Evolutionary conservation across 2,797 vertebrate species (phyloP).

Genomic region (Liasis olivaceus): DNA sequence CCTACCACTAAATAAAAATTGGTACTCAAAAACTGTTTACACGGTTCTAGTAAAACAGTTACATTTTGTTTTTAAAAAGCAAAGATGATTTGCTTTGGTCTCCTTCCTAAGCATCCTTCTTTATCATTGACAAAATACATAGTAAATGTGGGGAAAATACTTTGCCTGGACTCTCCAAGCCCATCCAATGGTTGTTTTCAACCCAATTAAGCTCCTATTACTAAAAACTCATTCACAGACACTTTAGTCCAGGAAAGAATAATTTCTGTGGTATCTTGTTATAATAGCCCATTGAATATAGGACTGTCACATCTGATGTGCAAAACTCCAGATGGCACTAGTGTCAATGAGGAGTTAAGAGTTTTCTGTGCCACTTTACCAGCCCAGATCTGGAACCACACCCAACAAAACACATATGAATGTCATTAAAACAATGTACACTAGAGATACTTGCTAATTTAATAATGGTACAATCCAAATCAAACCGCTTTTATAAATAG

Average conservation of each 20-base stretch:
- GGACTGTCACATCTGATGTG: neutral
- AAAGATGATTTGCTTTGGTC: neutral
- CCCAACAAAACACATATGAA: neutral
- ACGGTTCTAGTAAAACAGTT: neutral
- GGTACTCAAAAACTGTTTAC: conserved; percentile 34
- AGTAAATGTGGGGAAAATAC: neutral
- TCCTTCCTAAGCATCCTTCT: neutral
- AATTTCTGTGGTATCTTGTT: neutral
- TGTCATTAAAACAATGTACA: neutral
- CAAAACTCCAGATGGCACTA: neutral
- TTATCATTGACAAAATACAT: neutral
- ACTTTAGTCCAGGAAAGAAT: neutral
- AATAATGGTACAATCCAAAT: neutral
- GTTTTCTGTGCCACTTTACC: neutral
- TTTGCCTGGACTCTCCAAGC: neutral
- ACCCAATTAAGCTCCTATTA: neutral
- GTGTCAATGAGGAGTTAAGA: neutral
- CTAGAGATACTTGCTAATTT: neutral
- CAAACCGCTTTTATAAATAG: neutral
- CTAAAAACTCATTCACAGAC: too few species aligned
- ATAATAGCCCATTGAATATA: neutral
- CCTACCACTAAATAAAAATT: neutral
- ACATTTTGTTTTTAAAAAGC: conserved; percentile 3
- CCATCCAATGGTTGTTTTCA: neutral
- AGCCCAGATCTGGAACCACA: neutral